Evolutionary conservation across 53 echinoderm and acorn worm species (phyloP).

Genomic region (Stichopus horrens): DNA sequence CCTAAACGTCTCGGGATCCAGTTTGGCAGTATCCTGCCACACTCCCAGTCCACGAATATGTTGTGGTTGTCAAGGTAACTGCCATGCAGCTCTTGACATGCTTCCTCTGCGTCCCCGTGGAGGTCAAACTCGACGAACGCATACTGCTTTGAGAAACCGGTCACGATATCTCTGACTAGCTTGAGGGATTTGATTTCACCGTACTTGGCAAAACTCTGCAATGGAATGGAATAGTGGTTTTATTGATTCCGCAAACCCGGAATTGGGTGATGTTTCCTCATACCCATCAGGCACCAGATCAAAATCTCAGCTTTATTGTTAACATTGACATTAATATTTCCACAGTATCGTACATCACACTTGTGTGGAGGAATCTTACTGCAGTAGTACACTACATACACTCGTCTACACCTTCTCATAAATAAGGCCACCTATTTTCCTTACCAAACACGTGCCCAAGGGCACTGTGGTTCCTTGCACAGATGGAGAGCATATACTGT

Average conservation of each 20-base stretch:
- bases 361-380: too few relatives aligned
- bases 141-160: constrained; percentile 92
- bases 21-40: constrained; percentile 63
- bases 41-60: constrained; percentile 84
- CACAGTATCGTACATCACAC: too few relatives aligned
- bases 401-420: too few relatives aligned
- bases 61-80: constrained; percentile 65
- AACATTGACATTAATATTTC: too few relatives aligned
- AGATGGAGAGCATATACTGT: too few relatives aligned
- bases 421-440: too few relatives aligned
- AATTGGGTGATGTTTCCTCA: too few relatives aligned
- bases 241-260: too few relatives aligned
- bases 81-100: constrained; percentile 58
- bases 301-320: too few relatives aligned
- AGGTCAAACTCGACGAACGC: constrained; percentile 83
- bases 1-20: constrained; percentile 97
- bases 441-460: background rate
- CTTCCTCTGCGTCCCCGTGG: constrained; percentile 59
- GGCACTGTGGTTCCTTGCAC: too few relatives aligned
- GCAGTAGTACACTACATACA: too few relatives aligned
- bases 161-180: constrained; percentile 78
- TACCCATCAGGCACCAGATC: too few relatives aligned
- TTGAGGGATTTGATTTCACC: constrained; percentile 66
- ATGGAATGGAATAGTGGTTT: background rate
- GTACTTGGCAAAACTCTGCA: constrained; percentile 77